Conservation (phyloP, 2,797 vertebrate species). For the Sphenopsis melanotis region DNA sequence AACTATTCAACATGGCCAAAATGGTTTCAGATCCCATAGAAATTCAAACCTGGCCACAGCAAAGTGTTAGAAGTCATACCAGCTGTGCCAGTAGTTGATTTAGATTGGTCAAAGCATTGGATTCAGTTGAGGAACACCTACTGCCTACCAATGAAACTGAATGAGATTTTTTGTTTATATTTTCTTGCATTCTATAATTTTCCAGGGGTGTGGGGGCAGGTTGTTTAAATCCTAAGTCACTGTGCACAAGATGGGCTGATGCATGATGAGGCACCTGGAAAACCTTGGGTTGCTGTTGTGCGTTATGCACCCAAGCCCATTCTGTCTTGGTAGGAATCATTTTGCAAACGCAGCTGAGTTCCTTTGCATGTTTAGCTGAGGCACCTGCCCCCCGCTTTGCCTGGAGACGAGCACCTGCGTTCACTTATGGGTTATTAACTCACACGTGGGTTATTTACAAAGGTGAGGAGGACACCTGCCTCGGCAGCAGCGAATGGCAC, state of each 20-base stretch:
- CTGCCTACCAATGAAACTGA: rapidly evolving
- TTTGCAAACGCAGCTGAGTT: not conserved
- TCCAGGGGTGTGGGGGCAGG: not conserved
- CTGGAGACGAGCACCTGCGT: not conserved
- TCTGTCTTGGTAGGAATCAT: not conserved
- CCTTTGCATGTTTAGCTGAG: not conserved
- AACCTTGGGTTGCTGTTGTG: not conserved
- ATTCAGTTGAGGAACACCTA: not conserved
- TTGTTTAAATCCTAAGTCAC: not conserved
- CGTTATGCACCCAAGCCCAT: not conserved
- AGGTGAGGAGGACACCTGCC: not conserved
- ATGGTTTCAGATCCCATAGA: not conserved
- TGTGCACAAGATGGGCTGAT: not conserved
- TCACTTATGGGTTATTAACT: not conserved
- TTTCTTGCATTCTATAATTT: not conserved
- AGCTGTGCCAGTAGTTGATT: not conserved
- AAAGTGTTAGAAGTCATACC: not conserved
- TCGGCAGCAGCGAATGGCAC: rapidly evolving
- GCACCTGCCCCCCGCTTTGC: not conserved
- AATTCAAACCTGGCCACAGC: not conserved
- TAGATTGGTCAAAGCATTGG: not conserved
- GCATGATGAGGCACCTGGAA: not conserved
- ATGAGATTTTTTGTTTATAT: not conserved
- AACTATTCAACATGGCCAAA: not conserved
- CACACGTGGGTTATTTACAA: not conserved